Conservation (phyloP, 2,888 invertebrate species). For the Amblyteles armatorius region DNA sequence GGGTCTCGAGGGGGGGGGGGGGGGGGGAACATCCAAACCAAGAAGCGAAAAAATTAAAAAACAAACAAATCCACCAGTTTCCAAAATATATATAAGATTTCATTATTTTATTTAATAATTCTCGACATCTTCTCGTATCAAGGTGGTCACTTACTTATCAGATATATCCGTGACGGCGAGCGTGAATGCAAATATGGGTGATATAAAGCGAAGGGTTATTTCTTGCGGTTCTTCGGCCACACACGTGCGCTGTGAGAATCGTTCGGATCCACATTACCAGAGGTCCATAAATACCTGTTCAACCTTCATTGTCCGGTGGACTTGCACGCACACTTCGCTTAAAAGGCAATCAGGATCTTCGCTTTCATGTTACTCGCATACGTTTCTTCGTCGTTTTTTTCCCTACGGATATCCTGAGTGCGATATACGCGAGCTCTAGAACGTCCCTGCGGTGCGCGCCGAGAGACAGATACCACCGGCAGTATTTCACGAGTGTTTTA, state of each 20-base stretch:
- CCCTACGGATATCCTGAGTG: conserved; percentile 2
- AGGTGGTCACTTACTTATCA: background rate
- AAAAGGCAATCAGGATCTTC: conserved; percentile 50
- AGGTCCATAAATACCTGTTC: conserved; percentile 48
- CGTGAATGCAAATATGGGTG: conserved; percentile 22
- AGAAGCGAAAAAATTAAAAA: background rate
- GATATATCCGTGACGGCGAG: conserved; percentile 15
- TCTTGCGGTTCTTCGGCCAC: background rate
- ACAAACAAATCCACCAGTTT: too few relatives aligned
- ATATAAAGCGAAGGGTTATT: background rate
- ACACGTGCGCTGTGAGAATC: conserved; percentile 21
- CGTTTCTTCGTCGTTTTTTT: conserved; percentile 20
- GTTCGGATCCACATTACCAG: conserved; percentile 25
- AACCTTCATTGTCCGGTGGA: conserved; percentile 43
- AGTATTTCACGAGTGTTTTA: conserved; percentile 31
- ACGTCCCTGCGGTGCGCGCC: conserved; percentile 4
- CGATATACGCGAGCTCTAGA: conserved; percentile 13
- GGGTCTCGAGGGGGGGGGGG: too few relatives aligned
- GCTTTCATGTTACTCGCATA: conserved; percentile 10
- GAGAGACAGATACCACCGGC: conserved; percentile 1
- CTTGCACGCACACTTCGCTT: conserved; percentile 36
- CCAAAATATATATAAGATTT: background rate
- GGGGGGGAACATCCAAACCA: too few relatives aligned
- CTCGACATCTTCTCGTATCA: conserved; percentile 7
- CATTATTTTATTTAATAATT: conserved; percentile 14